Conservation (phyloP, 2,888 invertebrate genomes). For the Isoperla grammatica region DNA sequence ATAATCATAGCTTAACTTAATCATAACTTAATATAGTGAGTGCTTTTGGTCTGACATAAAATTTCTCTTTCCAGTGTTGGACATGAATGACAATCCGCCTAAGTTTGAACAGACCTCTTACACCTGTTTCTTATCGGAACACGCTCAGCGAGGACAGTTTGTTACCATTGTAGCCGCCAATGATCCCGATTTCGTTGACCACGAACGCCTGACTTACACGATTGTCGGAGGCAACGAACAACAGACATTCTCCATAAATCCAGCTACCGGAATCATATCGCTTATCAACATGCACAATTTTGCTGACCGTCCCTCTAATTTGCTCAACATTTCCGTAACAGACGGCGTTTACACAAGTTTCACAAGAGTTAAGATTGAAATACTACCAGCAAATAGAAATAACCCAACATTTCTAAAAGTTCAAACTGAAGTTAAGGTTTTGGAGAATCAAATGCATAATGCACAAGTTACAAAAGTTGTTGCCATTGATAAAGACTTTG, state of each 20-base stretch:
- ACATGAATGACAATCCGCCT: constrained; percentile 89
- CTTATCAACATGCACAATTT: constrained; percentile 71
- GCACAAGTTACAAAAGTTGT: constrained; percentile 66
- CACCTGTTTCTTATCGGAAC: constrained; percentile 69
- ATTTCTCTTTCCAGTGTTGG: constrained; percentile 55
- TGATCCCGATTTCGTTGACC: constrained; percentile 80
- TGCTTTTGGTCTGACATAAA: not conserved
- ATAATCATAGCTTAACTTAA: constrained; percentile 1
- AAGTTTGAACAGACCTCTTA: constrained; percentile 77
- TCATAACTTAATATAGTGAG: not conserved
- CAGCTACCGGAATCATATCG: constrained; percentile 56
- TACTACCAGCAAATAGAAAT: constrained; percentile 71
- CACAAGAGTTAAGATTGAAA: constrained; percentile 71
- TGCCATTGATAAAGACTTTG: constrained; percentile 78
- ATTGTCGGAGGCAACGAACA: constrained; percentile 77
- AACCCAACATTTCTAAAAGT: constrained; percentile 73
- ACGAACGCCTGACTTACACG: constrained; percentile 66
- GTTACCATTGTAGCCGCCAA: constrained; percentile 83
- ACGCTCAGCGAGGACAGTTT: constrained; percentile 79
- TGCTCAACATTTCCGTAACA: constrained; percentile 87
- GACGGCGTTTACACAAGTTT: constrained; percentile 94
- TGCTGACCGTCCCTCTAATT: constrained; percentile 57
- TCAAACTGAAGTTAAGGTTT: constrained; percentile 70
- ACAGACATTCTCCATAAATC: constrained; percentile 64
- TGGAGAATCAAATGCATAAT: constrained; percentile 69